Conservation (phyloP, 53 echinoderm and acorn worm species). For the Actinopyga echinites region DNA sequence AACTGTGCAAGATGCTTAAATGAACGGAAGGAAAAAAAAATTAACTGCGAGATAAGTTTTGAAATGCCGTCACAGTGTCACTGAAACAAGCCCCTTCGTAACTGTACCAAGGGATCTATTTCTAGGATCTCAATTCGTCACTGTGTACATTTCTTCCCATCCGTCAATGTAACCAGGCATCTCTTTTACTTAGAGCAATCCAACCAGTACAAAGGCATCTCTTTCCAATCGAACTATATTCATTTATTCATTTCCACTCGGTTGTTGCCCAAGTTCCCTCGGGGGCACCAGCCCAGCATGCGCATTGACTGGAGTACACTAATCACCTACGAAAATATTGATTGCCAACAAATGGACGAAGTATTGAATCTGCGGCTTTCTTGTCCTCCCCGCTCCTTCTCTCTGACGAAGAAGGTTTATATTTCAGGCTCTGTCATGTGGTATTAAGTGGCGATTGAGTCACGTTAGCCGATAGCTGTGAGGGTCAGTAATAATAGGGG, state of each 20-base stretch:
- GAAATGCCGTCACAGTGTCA: no score
- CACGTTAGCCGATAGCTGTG: slow-evolving; percentile 5
- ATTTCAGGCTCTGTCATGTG: slow-evolving; percentile 20
- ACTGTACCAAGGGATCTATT: no score
- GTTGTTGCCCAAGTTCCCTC: slow-evolving; percentile 15
- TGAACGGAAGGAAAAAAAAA: no score
- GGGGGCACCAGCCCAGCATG: slow-evolving; percentile 35
- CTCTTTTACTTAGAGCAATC: no score
- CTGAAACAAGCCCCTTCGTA: no score
- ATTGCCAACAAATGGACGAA: slow-evolving; percentile 10
- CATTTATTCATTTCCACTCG: slow-evolving; percentile 41
- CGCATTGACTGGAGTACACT: slow-evolving; percentile 29
- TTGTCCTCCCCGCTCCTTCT: slow-evolving; percentile 7
- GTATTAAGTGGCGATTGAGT: slow-evolving; percentile 34
- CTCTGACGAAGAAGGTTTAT: not conserved
- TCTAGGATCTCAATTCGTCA: no score
- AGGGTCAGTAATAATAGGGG: not conserved
- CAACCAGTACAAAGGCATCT: no score
- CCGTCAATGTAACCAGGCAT: no score
- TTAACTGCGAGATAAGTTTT: no score
- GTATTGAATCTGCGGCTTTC: slow-evolving; percentile 21
- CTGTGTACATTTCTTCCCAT: no score
- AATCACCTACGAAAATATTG: slow-evolving; percentile 38
- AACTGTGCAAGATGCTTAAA: no score
- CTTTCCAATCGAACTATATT: slow-evolving; percentile 1